phyloP scores from a whole-genome alignment of 2,113 vertebrate species.

The Chlorodrepanis virens region DNA sequence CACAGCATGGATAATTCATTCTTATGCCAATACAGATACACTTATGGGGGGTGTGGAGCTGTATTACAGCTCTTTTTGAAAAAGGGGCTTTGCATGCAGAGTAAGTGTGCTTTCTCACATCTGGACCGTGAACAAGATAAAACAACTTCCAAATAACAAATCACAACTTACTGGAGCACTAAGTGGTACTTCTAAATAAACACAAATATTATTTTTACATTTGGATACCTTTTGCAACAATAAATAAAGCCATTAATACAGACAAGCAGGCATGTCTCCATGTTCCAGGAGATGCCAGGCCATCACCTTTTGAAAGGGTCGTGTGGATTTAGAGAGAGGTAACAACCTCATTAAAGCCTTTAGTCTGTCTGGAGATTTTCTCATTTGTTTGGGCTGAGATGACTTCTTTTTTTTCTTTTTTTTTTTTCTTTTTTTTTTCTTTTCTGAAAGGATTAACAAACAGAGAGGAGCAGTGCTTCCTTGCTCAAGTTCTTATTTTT shows the following conservation, averaged over 20 bases:
- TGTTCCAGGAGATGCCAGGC: background rate
- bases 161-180: background rate
- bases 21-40: background rate
- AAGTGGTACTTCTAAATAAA: background rate
- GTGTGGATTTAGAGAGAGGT: background rate
- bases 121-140: background rate
- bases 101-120: background rate
- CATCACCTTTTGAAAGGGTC: background rate
- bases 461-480: background rate
- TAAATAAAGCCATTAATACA: background rate
- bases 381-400: slow-evolving; percentile 19
- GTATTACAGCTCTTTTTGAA: background rate
- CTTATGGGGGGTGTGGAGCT: background rate
- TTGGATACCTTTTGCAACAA: background rate
- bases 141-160: background rate
- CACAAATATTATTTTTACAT: background rate
- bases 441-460: background rate
- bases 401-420: background rate
- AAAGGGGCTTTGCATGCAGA: background rate
- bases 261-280: background rate
- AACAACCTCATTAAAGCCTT: slow-evolving; percentile 30
- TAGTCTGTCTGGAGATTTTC: background rate
- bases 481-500: slow-evolving; percentile 2
- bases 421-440: background rate
- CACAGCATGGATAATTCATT: slow-evolving; percentile 23